Evolutionary conservation across 2,113 vertebrate genomes (phyloP), one percentile per base, ranked within the genome.

Genomic region (Sebastes fasciatus): DNA sequence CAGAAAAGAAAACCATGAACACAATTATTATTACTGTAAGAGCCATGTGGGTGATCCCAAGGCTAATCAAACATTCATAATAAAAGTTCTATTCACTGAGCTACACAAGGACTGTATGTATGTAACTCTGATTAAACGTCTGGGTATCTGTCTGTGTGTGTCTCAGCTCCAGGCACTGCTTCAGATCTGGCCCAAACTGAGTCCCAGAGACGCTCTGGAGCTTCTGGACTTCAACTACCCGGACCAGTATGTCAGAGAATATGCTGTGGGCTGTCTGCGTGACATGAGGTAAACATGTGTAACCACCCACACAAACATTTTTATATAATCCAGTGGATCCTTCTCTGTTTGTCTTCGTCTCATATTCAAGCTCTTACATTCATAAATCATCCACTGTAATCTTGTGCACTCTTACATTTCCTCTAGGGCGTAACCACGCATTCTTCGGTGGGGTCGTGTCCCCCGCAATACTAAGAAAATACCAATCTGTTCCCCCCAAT

Each of bases 161-260:
- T 65, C 21, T 84, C 95, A 99, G 98, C 97, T 99, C 65, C 98
- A 99, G 91, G 98, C 97, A 2, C 95, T 99, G 61, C 96, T 99
- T 85, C 98, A 99, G 94, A 98, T 99, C 78, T 99, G 98, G 98
- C 97, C 97, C 84, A 98, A 96, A 86, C 91, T 99, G 85, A 96
- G 96, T 85, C 98, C 98, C 11, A 96, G 97, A 85, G 98, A 99
- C 66, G 98, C 98, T 26, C 89, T 99, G 83, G 98, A 99, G 83
- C 94, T 99, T 71, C 91, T 99, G 89, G 98, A 99, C 94, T 99
- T 99, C 85, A 99, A 99, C 94, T 99, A 99, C 82, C 98, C 98
- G 2, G 98, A 99, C 93, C 98, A 99, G 91, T 99, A 99, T 0
- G 98, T 99, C 77, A 91, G 98, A 90, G 97, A 98, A 72, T 99